Conservation (phyloP, 2,888 invertebrate species). For the Ischnus inquisitorius region DNA sequence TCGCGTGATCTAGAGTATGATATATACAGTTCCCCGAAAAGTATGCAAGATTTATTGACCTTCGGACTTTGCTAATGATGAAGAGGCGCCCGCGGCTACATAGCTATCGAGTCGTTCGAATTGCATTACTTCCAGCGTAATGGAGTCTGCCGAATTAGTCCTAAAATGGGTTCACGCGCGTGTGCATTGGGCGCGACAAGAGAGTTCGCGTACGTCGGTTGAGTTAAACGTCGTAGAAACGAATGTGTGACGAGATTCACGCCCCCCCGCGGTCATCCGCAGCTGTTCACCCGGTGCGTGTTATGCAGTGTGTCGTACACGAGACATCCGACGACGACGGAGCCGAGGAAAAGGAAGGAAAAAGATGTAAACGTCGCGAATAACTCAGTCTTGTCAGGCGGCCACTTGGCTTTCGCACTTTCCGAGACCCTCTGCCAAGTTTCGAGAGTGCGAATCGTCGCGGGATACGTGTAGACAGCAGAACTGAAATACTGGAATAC, state of each 20-base stretch:
- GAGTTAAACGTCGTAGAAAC: conserved; percentile 45
- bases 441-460: conserved; percentile 23
- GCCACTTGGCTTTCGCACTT: not conserved
- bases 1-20: not conserved
- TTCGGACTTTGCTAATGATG: conserved; percentile 45
- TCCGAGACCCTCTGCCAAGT: conserved; percentile 15
- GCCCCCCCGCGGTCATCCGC: conserved; percentile 66
- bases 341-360: conserved; percentile 10
- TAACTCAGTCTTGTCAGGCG: conserved; percentile 34
- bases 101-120: conserved; percentile 70
- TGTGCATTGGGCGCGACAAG: conserved; percentile 9
- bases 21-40: not conserved
- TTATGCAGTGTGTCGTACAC: conserved; percentile 30
- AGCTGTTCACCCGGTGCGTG: conserved; percentile 57
- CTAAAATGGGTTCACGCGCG: conserved; percentile 47
- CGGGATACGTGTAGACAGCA: conserved; percentile 3
- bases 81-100: conserved; percentile 66
- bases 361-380: conserved; percentile 26
- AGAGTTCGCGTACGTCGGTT: conserved; percentile 8
- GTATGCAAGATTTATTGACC: not conserved
- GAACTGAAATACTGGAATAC: not conserved
- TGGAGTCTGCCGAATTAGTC: conserved; percentile 49
- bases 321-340: conserved; percentile 11
- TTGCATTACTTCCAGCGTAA: conserved; percentile 76
- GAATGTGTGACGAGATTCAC: conserved; percentile 43